phyloP scores from a whole-genome alignment of 2,888 invertebrate species.

The Zaprionus lineosus region DNA sequence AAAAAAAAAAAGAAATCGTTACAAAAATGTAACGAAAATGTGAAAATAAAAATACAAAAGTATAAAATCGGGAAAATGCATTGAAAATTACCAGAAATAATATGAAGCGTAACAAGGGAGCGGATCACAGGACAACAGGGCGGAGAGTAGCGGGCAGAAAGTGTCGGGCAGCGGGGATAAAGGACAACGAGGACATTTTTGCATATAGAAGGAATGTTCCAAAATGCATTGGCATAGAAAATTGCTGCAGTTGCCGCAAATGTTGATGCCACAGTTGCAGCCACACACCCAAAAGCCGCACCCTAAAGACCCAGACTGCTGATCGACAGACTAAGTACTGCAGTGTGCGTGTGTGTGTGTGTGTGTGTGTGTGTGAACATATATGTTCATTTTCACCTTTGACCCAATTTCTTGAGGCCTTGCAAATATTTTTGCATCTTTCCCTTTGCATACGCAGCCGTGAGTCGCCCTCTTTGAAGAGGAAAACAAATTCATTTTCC shows the following conservation, averaged over 20 bases:
- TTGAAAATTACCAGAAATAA: slow-evolving; percentile 70
- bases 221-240: slow-evolving; percentile 65
- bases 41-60: slow-evolving; percentile 28
- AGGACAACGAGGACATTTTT: slow-evolving; percentile 45
- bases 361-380: slow-evolving; percentile 21
- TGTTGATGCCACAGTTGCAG: slow-evolving; percentile 27
- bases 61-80: slow-evolving; percentile 56
- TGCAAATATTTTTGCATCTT: slow-evolving; percentile 68
- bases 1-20: slow-evolving; percentile 47
- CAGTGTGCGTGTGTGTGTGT: slow-evolving; percentile 16
- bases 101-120: slow-evolving; percentile 67
- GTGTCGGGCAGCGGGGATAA: slow-evolving; percentile 21
- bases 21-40: slow-evolving; percentile 46
- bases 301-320: not conserved
- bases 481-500: slow-evolving; percentile 63
- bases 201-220: slow-evolving; percentile 50
- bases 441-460: slow-evolving; percentile 53
- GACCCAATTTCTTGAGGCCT: slow-evolving; percentile 60
- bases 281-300: slow-evolving; percentile 17
- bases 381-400: slow-evolving; percentile 67
- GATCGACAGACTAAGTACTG: slow-evolving; percentile 8
- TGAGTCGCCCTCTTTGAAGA: slow-evolving; percentile 55
- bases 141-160: not conserved
- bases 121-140: too few relatives aligned
- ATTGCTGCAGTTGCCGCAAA: slow-evolving; percentile 41